Percentiles rank a stretch among this genome's conserved stretches.
Conservation (phyloP, 2,797 vertebrate species). For the Rhyacichthys aspro region DNA sequence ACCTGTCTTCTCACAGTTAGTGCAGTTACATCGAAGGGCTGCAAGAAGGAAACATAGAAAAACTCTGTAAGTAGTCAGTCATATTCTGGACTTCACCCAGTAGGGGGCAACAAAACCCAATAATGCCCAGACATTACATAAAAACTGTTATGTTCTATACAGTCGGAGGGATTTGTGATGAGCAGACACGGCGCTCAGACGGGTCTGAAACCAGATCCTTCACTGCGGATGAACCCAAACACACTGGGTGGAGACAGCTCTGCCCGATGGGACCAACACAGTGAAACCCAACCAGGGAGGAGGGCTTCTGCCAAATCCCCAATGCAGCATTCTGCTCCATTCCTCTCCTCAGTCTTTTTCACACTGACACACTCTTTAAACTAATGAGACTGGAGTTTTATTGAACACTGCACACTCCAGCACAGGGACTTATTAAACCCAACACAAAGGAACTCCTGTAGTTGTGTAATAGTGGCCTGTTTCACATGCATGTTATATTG, state of each 20-base stretch:
- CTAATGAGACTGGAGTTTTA: conserved; percentile 59
- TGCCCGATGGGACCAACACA: conserved; percentile 64
- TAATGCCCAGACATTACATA: conserved; percentile 2
- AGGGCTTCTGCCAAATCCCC: conserved; percentile 55
- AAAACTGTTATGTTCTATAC: conserved; percentile 17
- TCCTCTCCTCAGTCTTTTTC: conserved; percentile 43
- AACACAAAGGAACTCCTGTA: conserved; percentile 43
- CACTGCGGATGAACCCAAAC: conserved; percentile 84
- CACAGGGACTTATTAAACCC: conserved; percentile 44
- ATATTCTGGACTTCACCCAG: conserved; percentile 31
- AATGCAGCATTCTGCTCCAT: conserved; percentile 59
- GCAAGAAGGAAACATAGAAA: conserved; percentile 7
- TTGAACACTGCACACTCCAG: conserved; percentile 54
- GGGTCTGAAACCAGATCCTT: conserved; percentile 79
- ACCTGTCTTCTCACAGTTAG: conserved; percentile 89
- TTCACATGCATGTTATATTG: too few relatives aligned
- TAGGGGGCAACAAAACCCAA: conserved; percentile 55
- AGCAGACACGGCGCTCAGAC: conserved; percentile 63
- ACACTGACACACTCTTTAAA: conserved; percentile 41
- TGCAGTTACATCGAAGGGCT: conserved; percentile 91
- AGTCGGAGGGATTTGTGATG: conserved; percentile 42
- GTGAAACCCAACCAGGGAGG: conserved; percentile 69
- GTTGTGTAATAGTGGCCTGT: conserved; percentile 27
- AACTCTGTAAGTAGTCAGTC: neutral
- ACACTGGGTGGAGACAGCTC: conserved; percentile 69